A percentile compares a stretch with the other conserved stretches of the same genome.
Conservation (phyloP, 2,113 vertebrate species). For the Coreoperca whiteheadi region DNA sequence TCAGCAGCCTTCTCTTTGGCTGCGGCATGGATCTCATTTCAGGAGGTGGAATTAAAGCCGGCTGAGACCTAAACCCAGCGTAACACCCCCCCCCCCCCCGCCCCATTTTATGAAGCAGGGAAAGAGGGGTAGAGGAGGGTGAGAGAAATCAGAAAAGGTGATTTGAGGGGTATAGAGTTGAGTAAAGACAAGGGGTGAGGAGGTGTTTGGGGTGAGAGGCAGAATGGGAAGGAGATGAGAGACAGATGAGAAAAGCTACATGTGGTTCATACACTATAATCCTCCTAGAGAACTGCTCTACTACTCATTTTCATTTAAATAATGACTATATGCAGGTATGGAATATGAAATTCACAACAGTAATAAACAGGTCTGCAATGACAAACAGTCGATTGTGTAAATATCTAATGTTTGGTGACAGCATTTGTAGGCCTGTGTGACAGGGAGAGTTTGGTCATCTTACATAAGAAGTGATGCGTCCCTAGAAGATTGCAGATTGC, state of each 20-base stretch:
- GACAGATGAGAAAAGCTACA: neutral
- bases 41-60: conserved; percentile 77
- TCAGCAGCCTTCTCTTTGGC: conserved; percentile 59
- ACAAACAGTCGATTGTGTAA: neutral
- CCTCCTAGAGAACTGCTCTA: neutral
- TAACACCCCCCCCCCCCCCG: conserved; percentile 55
- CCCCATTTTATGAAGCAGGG: conserved; percentile 49
- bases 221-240: neutral
- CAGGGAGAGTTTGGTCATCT: neutral
- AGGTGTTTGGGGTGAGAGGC: neutral
- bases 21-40: conserved; percentile 69
- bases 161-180: conserved; percentile 29
- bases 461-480: neutral
- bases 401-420: neutral
- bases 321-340: neutral
- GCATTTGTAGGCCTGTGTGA: neutral
- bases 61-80: conserved; percentile 74
- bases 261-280: neutral
- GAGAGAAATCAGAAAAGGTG: conserved; percentile 46
- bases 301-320: conserved; percentile 7
- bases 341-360: neutral
- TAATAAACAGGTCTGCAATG: too few species aligned
- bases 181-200: conserved; percentile 13
- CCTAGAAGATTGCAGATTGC: too few species aligned
- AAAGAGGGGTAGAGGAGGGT: conserved; percentile 26